These are phyloP conservation scores for Lerema accius DNA, from an alignment of 1,140 invertebrate genomes.

Conservation along the genomic window DNA sequence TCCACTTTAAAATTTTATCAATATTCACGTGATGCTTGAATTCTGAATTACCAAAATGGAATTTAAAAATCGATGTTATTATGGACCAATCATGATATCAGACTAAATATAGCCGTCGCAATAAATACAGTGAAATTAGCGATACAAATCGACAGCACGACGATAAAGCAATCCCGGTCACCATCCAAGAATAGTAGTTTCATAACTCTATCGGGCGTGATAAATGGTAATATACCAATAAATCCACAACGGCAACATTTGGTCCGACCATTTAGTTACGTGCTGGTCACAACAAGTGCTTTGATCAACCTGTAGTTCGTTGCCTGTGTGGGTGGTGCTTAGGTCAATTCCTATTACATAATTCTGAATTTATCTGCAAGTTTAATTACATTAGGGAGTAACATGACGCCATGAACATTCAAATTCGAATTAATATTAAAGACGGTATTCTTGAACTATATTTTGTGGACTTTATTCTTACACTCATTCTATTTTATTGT, in stretches of 20 bases:
- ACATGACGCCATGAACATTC: not conserved
- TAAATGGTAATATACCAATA: slow-evolving; percentile 23
- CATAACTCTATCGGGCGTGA: slow-evolving; percentile 22
- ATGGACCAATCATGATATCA: no score
- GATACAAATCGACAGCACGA: slow-evolving; percentile 9
- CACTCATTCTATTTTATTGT: no score
- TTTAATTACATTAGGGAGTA: no score
- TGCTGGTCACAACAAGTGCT: slow-evolving; percentile 22
- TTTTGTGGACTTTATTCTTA: no score
- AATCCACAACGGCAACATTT: slow-evolving; percentile 19
- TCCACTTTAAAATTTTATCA: no score
- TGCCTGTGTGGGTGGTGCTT: slow-evolving; percentile 3
- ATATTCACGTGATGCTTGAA: no score
- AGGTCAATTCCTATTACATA: not conserved
- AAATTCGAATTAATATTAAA: no score
- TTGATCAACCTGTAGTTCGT: not conserved
- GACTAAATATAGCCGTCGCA: slow-evolving; percentile 4
- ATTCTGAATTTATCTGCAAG: no score
- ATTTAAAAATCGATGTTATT: no score
- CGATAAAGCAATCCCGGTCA: slow-evolving; percentile 16
- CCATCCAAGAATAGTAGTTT: slow-evolving; percentile 8
- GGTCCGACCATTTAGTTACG: not conserved
- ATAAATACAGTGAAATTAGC: slow-evolving; percentile 16
- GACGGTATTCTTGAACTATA: no score
- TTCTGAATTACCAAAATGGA: no score